Conservation (phyloP, 1,140 invertebrate species). For the Bactericera cockerelli region DNA sequence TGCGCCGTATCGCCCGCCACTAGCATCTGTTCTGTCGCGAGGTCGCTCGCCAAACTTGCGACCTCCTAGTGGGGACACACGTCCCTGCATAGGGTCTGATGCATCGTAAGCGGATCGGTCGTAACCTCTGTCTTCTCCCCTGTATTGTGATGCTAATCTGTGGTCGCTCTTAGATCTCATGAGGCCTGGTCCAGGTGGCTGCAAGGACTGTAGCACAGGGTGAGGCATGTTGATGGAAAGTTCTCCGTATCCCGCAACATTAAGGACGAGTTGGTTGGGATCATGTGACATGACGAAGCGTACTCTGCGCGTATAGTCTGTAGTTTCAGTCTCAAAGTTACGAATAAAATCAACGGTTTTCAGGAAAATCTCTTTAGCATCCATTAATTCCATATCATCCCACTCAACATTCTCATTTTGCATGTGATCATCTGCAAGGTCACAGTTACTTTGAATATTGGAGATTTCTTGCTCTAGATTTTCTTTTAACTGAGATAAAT, state of each 20-base stretch:
- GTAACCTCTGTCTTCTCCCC: slow-evolving; percentile 51
- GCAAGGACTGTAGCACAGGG: slow-evolving; percentile 34
- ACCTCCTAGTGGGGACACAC: slow-evolving; percentile 47
- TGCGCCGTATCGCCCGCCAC: slow-evolving; percentile 31
- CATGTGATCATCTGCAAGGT: slow-evolving; percentile 88
- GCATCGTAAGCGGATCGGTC: slow-evolving; percentile 28
- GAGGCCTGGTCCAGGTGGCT: slow-evolving; percentile 49
- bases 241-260: slow-evolving; percentile 66
- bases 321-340: slow-evolving; percentile 82
- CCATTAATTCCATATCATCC: slow-evolving; percentile 78
- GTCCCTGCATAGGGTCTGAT: slow-evolving; percentile 29
- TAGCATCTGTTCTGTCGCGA: slow-evolving; percentile 25
- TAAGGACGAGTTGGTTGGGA: slow-evolving; percentile 71
- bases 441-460: slow-evolving; percentile 88
- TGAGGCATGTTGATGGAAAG: slow-evolving; percentile 53
- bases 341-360: slow-evolving; percentile 86
- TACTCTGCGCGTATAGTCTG: slow-evolving; percentile 70
- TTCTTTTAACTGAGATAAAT: slow-evolving; percentile 72
- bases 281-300: slow-evolving; percentile 74
- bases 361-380: slow-evolving; percentile 85
- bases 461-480: slow-evolving; percentile 82
- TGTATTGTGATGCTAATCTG: slow-evolving; percentile 71
- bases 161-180: slow-evolving; percentile 90
- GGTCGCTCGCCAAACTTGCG: slow-evolving; percentile 50
- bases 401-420: slow-evolving; percentile 61